phyloP scores from a whole-genome alignment of 2,797 vertebrate species.

The Pipistrellus pygmaeus region DNA sequence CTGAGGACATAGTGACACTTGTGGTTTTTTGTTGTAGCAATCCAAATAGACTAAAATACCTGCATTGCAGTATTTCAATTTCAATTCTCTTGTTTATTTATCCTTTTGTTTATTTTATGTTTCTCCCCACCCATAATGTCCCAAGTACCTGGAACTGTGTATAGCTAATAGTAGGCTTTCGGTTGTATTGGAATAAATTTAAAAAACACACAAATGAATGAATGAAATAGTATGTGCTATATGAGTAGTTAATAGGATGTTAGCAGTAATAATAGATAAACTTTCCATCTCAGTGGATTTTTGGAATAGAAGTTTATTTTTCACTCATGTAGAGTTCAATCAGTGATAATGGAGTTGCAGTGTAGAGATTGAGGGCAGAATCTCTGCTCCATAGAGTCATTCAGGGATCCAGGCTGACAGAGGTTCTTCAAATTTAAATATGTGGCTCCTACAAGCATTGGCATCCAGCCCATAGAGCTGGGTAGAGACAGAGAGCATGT shows the following conservation, averaged over 20 bases:
- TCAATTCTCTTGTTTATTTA: background rate
- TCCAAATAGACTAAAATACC: background rate
- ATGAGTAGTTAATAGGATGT: background rate
- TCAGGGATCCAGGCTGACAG: background rate
- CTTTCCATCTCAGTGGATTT: background rate
- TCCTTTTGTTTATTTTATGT: background rate
- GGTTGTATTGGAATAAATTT: background rate
- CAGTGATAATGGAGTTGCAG: background rate
- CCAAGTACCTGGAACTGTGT: background rate
- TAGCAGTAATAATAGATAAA: background rate
- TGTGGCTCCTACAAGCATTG: background rate
- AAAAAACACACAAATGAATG: background rate
- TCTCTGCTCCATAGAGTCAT: background rate
- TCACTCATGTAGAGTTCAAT: background rate
- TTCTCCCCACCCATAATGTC: background rate
- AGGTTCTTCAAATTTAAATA: background rate
- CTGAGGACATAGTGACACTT: background rate
- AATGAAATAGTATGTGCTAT: background rate
- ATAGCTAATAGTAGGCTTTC: background rate
- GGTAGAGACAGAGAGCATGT: background rate
- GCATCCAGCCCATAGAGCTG: background rate
- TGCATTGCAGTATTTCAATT: background rate
- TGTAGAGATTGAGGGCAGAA: background rate
- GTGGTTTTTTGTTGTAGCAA: background rate
- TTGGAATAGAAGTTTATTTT: conserved; percentile 18